Conservation (phyloP, 2,113 vertebrate genomes). For the Syngnathus typhle region DNA sequence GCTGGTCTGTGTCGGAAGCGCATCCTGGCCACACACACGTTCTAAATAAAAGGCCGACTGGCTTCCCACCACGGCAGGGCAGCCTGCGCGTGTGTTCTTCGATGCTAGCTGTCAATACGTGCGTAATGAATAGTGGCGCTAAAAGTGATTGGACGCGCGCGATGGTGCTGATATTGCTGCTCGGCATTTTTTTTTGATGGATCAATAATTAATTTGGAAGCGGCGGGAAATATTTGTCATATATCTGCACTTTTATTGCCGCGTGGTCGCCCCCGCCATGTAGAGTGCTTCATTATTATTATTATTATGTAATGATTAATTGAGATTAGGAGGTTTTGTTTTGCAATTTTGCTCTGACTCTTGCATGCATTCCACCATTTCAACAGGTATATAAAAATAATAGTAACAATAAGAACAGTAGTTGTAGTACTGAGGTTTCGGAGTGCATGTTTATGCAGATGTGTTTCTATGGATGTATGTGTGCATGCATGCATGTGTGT, state of each 20-base stretch:
- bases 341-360: background rate
- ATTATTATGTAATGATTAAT: background rate
- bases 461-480: no score
- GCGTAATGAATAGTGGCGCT: constrained; percentile 72
- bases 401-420: no score
- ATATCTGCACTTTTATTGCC: constrained; percentile 73
- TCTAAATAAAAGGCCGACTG: background rate
- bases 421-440: background rate
- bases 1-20: no score
- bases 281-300: background rate
- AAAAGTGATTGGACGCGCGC: constrained; percentile 70
- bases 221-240: constrained; percentile 72
- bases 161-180: constrained; percentile 70
- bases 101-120: constrained; percentile 69
- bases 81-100: background rate
- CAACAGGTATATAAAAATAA: background rate
- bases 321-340: background rate
- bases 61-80: background rate
- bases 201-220: constrained; percentile 83
- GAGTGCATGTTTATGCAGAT: background rate
- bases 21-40: no score
- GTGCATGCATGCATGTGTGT: no score
- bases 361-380: constrained; percentile 35
- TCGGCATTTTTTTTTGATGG: constrained; percentile 77
- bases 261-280: constrained; percentile 1